These are phyloP conservation scores for Chloroclystis v-ata DNA, from an alignment of 2,888 invertebrate genomes.

Conservation along the genomic window DNA sequence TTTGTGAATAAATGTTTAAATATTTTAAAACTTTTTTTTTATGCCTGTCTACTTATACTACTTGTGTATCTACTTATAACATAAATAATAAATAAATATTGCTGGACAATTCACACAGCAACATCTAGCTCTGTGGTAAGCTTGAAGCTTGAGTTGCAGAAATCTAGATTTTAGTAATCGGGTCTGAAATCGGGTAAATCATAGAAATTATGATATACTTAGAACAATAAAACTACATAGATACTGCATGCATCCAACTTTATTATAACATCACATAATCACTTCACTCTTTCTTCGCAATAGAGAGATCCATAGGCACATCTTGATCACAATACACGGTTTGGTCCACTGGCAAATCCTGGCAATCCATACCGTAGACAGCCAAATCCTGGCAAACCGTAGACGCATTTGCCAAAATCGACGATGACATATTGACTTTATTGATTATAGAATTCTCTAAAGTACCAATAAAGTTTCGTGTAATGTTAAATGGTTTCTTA, in stretches of 20 bases:
- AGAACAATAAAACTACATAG: background rate
- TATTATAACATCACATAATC: slow-evolving; percentile 6
- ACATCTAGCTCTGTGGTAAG: too few relatives aligned
- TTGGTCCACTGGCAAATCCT: background rate
- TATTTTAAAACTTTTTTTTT: background rate
- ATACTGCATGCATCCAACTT: background rate
- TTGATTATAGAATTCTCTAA: too few relatives aligned
- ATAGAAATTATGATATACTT: too few relatives aligned
- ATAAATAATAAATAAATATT: too few relatives aligned
- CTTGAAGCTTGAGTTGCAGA: too few relatives aligned
- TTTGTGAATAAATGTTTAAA: slow-evolving; percentile 1
- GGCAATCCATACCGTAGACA: background rate
- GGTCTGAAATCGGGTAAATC: too few relatives aligned
- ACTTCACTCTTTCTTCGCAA: slow-evolving; percentile 19
- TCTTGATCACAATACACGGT: slow-evolving; percentile 28
- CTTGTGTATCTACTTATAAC: background rate
- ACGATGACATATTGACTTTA: too few relatives aligned
- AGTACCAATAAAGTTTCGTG: too few relatives aligned
- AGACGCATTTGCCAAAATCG: too few relatives aligned
- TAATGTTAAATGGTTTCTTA: too few relatives aligned
- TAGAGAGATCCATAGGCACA: slow-evolving; percentile 55
- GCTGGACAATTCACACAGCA: too few relatives aligned
- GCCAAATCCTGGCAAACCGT: background rate
- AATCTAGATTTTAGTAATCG: too few relatives aligned
- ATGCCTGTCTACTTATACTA: background rate